These are phyloP conservation scores for Ceyx melanurus DNA, from an alignment of 2,113 vertebrate species.

Conservation along the genomic window DNA sequence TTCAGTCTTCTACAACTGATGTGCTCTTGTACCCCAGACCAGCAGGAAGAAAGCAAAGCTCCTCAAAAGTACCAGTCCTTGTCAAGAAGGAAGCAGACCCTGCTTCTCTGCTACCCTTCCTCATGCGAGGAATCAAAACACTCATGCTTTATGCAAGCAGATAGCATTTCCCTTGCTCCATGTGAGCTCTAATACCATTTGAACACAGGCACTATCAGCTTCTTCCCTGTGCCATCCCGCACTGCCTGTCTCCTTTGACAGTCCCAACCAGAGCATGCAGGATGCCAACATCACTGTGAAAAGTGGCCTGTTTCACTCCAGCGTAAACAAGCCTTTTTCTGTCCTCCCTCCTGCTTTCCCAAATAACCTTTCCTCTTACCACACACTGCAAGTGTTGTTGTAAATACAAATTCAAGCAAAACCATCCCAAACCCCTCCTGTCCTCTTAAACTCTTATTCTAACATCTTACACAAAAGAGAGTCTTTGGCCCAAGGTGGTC, in stretches of 20 bases:
- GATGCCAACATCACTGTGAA: accelerated
- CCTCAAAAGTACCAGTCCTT: background rate
- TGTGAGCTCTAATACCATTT: background rate
- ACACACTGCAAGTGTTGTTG: background rate
- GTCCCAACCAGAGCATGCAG: accelerated
- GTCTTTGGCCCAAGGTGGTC: background rate
- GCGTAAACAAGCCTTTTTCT: background rate
- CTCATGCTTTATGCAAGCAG: accelerated
- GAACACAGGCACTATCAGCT: accelerated
- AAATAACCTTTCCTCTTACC: background rate
- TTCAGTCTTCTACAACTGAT: accelerated
- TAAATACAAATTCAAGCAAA: background rate
- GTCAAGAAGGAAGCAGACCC: too few relatives aligned
- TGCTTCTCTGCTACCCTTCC: accelerated
- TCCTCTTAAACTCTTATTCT: background rate
- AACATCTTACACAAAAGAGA: background rate
- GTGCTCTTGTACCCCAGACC: accelerated
- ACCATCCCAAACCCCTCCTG: background rate
- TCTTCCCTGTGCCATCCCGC: background rate
- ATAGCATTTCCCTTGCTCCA: background rate
- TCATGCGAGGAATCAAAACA: background rate
- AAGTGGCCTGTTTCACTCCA: background rate
- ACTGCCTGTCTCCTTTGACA: background rate
- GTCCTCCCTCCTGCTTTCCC: background rate
- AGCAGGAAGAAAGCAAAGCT: background rate